Percentiles rank a stretch among this genome's conserved stretches.
phyloP scores from a whole-genome alignment of 2,888 invertebrate species.

The Agonum fuliginosum region DNA sequence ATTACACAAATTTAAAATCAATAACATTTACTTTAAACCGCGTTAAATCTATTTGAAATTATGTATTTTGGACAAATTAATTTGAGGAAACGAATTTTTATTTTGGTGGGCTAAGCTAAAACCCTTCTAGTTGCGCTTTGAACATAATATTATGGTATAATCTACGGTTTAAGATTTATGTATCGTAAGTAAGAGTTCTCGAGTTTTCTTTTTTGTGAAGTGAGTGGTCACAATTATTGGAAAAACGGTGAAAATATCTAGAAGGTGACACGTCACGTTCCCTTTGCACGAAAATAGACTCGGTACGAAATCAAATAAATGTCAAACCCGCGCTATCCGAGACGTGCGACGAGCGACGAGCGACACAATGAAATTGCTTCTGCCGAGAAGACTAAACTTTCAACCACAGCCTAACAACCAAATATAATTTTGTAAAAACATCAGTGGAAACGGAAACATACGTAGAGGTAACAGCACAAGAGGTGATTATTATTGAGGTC shows the following conservation, averaged over 20 bases:
- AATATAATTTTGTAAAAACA: slow-evolving; percentile 47
- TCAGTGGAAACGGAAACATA: slow-evolving; percentile 19
- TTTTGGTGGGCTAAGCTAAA: no score
- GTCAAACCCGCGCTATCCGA: slow-evolving; percentile 35
- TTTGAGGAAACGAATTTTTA: no score
- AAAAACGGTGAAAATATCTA: slow-evolving; percentile 22
- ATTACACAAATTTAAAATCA: no score
- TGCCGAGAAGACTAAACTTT: background rate
- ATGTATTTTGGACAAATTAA: no score
- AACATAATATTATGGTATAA: no score
- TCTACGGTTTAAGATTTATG: no score
- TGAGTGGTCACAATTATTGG: slow-evolving; percentile 7
- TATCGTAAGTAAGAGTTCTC: no score
- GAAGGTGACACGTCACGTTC: slow-evolving; percentile 39
- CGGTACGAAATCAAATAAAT: slow-evolving; percentile 42
- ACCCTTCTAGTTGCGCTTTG: no score
- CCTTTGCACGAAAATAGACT: slow-evolving; percentile 37
- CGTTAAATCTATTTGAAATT: no score
- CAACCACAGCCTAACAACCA: background rate
- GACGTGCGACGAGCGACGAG: slow-evolving; percentile 31
- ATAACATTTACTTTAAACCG: no score
- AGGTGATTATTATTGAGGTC: no score
- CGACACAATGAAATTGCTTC: slow-evolving; percentile 17
- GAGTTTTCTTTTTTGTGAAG: no score
- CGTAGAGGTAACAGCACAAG: background rate